A percentile compares a stretch with the other conserved stretches of the same genome.
Evolutionary conservation across 2,888 invertebrate genomes (phyloP).

Genomic region (Stegophylla sp.): DNA sequence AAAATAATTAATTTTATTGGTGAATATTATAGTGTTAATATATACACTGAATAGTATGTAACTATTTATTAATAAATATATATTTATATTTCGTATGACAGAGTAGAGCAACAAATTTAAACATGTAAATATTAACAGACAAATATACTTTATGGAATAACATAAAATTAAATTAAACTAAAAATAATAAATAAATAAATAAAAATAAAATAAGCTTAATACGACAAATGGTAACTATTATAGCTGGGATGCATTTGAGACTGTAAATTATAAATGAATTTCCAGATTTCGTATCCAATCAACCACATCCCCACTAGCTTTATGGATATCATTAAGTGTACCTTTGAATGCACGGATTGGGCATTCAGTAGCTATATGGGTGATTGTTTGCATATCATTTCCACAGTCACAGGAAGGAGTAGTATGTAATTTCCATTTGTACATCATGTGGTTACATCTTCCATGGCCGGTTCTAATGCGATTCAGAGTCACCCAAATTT

Average conservation of each 20-base stretch:
- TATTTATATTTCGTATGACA: no score
- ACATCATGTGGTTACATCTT: neutral
- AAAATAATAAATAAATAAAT: neutral
- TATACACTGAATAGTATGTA: no score
- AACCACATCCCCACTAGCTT: neutral
- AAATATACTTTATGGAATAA: neutral
- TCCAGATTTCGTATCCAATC: slow-evolving; percentile 13
- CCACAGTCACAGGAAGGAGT: slow-evolving; percentile 9
- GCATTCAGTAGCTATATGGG: neutral
- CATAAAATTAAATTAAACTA: no score
- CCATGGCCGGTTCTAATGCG: neutral
- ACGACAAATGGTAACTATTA: neutral
- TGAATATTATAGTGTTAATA: no score
- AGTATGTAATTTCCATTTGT: slow-evolving; percentile 12
- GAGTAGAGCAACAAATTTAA: no score
- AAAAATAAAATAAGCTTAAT: neutral
- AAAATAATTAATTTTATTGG: no score
- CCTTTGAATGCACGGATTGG: neutral
- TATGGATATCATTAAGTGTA: neutral
- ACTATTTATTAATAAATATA: no score
- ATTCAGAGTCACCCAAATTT: neutral
- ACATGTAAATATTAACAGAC: slow-evolving; percentile 8
- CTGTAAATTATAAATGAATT: no score
- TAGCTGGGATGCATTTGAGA: neutral
- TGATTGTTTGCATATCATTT: neutral